These are phyloP conservation scores for Zapornia atra DNA, from an alignment of 2,113 vertebrate genomes.

Conservation along the genomic window DNA sequence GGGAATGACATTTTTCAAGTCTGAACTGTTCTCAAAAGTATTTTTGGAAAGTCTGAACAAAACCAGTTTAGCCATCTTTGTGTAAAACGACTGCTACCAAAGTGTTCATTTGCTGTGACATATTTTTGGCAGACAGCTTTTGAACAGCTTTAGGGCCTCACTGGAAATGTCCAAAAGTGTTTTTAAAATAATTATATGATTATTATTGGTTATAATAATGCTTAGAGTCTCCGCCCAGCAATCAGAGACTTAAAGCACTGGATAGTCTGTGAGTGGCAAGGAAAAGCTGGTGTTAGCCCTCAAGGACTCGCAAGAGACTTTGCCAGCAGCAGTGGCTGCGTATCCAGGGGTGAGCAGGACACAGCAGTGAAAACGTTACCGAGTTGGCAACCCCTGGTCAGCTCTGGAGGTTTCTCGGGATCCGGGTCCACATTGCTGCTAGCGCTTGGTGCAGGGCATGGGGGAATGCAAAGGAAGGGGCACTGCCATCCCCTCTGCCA, in stretches of 20 bases:
- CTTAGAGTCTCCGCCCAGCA: neutral
- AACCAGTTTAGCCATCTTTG: conserved; percentile 28
- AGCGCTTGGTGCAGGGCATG: fast-evolving
- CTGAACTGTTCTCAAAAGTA: conserved; percentile 30
- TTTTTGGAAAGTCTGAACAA: conserved; percentile 53
- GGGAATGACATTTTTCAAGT: conserved; percentile 44
- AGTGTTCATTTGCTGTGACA: neutral
- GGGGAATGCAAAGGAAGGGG: neutral
- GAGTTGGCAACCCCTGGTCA: neutral
- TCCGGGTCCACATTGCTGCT: fast-evolving
- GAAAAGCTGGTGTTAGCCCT: neutral
- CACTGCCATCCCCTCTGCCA: neutral
- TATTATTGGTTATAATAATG: neutral
- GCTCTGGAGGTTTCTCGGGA: neutral
- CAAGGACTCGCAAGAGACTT: neutral
- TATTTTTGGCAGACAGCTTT: conserved; percentile 39
- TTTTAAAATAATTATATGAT: neutral
- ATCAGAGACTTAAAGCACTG: neutral
- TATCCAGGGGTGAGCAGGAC: neutral
- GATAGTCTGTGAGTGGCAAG: neutral
- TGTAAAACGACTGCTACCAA: conserved; percentile 8
- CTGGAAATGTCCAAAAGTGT: neutral
- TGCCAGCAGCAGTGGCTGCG: neutral
- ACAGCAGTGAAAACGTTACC: neutral
- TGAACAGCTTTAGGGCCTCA: neutral